Conservation (phyloP, 2,888 invertebrate genomes). For the Octonoba sinensis region DNA sequence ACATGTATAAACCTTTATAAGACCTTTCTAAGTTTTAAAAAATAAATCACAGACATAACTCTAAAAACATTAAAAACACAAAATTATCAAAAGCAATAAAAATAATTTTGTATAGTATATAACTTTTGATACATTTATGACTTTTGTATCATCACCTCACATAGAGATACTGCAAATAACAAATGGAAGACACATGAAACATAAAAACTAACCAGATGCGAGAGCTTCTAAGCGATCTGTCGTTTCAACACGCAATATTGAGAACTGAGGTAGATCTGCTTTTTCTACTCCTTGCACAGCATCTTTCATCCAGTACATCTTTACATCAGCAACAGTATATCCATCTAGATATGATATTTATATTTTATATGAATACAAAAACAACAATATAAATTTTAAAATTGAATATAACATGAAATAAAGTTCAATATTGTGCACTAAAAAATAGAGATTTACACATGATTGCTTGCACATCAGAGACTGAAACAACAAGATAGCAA, state of each 20-base stretch:
- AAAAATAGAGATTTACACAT: background rate
- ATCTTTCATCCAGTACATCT: constrained; percentile 96
- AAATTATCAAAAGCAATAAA: background rate
- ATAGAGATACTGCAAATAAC: no score
- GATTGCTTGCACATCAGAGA: background rate
- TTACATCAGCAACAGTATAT: constrained; percentile 95
- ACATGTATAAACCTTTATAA: no score
- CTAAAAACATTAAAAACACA: background rate
- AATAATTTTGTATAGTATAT: background rate
- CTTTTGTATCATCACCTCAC: no score
- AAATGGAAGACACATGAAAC: no score
- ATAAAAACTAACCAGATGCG: constrained; percentile 80
- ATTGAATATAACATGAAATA: background rate
- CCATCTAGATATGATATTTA: constrained; percentile 80
- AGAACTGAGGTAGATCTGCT: constrained; percentile 95
- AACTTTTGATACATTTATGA: background rate
- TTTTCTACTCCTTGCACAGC: constrained; percentile 95
- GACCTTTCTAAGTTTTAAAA: no score
- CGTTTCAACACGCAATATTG: constrained; percentile 92
- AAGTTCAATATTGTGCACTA: background rate
- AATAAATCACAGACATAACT: no score
- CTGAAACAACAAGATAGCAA: background rate
- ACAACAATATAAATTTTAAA: no score
- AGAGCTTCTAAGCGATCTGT: constrained; percentile 92
- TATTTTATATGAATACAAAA: background rate